These are phyloP conservation scores for Leucozona laternaria DNA, from an alignment of 2,888 invertebrate genomes.

Conservation along the genomic window DNA sequence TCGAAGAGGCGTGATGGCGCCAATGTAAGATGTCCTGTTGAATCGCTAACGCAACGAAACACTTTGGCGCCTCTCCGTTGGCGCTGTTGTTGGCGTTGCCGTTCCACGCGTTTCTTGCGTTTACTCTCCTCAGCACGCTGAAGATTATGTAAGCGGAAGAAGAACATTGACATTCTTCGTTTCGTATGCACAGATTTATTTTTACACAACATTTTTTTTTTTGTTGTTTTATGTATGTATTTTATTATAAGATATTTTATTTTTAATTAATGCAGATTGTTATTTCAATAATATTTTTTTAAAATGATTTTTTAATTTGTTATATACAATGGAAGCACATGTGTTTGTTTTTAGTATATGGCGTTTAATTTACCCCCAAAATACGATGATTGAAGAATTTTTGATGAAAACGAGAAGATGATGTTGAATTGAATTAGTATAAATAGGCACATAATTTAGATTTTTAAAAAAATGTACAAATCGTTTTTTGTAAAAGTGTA, in stretches of 20 bases:
- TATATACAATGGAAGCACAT: constrained; percentile 5
- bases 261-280: neutral
- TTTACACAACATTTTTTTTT: constrained; percentile 16
- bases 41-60: constrained; percentile 84
- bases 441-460: neutral
- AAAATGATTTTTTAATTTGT: neutral
- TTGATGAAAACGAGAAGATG: constrained; percentile 47
- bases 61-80: constrained; percentile 86
- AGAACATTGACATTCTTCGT: constrained; percentile 95
- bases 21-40: constrained; percentile 86
- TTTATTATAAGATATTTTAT: constrained; percentile 19
- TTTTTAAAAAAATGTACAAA: neutral
- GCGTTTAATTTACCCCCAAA: constrained; percentile 35
- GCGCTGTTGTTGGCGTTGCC: constrained; percentile 83
- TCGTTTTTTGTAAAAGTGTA: neutral
- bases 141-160: constrained; percentile 96
- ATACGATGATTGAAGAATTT: constrained; percentile 31
- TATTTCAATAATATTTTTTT: constrained; percentile 27
- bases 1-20: constrained; percentile 93
- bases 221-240: constrained; percentile 6
- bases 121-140: constrained; percentile 93
- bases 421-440: constrained; percentile 36
- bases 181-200: constrained; percentile 36
- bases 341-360: constrained; percentile 27
- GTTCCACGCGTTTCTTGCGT: constrained; percentile 86